Conservation (phyloP, 1,140 invertebrate genomes). For the Pygmarrhopalites habei region DNA sequence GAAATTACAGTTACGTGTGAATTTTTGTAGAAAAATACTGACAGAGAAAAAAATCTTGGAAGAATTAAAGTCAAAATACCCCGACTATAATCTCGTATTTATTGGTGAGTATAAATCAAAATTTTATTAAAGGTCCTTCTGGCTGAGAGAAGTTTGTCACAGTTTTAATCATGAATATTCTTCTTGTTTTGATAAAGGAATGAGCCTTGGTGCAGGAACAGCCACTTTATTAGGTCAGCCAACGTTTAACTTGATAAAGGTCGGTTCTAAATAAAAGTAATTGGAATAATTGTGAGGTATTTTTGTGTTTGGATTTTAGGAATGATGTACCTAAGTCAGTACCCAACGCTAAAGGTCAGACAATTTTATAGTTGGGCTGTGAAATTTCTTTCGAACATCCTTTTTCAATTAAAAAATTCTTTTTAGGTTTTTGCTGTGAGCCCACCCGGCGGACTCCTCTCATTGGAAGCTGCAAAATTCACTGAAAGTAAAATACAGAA, state of each 20-base stretch:
- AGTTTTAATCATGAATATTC: neutral
- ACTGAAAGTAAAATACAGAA: too few relatives aligned
- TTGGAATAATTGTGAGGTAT: constrained; percentile 76
- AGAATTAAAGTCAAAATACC: constrained; percentile 60
- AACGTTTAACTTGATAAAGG: neutral
- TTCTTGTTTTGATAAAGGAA: constrained; percentile 39
- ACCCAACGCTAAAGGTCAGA: constrained; percentile 64
- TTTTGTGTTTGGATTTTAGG: constrained; percentile 68
- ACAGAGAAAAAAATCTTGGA: constrained; percentile 60
- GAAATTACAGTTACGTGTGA: too few relatives aligned
- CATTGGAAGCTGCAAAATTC: constrained; percentile 60
- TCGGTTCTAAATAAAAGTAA: neutral
- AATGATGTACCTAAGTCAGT: constrained; percentile 64
- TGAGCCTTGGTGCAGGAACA: neutral
- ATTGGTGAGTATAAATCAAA: constrained; percentile 55
- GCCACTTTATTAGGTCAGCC: neutral
- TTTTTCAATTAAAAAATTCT: constrained; percentile 13
- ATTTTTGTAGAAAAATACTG: constrained; percentile 62
- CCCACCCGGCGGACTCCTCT: constrained; percentile 58
- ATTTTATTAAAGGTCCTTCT: neutral
- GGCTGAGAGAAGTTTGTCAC: neutral
- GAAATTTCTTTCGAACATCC: constrained; percentile 13
- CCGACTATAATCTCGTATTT: constrained; percentile 62
- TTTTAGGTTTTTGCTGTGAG: neutral
- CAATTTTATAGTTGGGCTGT: neutral